phyloP scores from a whole-genome alignment of 2,888 invertebrate species.

The Pocota personata region DNA sequence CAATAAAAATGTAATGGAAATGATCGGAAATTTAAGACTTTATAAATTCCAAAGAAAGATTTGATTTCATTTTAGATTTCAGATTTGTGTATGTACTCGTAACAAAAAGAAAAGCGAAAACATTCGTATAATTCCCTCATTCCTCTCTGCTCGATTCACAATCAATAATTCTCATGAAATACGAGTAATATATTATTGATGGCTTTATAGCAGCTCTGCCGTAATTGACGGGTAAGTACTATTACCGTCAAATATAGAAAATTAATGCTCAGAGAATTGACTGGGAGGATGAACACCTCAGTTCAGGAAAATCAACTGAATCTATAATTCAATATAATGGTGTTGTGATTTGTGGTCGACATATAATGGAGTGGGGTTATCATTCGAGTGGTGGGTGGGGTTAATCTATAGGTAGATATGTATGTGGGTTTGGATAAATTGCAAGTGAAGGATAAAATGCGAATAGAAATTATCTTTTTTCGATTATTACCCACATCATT shows the following conservation, averaged over 20 bases:
- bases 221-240: constrained; percentile 44
- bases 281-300: not conserved
- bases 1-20: too few relatives aligned
- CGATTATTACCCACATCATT: not conserved
- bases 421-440: not conserved
- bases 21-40: too few relatives aligned
- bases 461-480: not conserved
- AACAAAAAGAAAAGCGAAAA: not conserved
- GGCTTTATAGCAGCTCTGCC: constrained; percentile 1
- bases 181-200: constrained; percentile 34
- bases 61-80: too few relatives aligned
- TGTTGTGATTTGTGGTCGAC: constrained; percentile 40
- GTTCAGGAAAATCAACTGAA: constrained; percentile 22
- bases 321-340: constrained; percentile 41
- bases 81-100: not conserved
- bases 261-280: constrained; percentile 19
- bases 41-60: too few relatives aligned
- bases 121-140: not conserved
- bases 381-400: not conserved
- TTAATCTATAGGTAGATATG: not conserved
- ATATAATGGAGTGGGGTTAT: not conserved
- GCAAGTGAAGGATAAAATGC: not conserved
- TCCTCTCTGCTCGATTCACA: not conserved
- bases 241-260: constrained; percentile 40
- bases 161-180: constrained; percentile 16